Conservation (phyloP, 1,140 invertebrate genomes). For the Ladona fulva region DNA sequence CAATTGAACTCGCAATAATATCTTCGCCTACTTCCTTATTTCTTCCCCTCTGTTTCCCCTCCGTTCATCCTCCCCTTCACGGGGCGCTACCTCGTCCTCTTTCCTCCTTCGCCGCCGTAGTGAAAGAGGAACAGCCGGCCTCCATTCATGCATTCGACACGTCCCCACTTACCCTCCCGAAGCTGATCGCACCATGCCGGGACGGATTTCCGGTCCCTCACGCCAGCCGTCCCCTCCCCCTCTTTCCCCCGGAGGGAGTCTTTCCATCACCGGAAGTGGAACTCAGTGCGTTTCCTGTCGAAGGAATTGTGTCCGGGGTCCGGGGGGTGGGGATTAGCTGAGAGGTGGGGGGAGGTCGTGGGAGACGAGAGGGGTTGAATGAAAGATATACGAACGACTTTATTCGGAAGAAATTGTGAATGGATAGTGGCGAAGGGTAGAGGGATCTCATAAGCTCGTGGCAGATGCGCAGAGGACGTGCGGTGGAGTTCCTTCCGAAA, state of each 20-base stretch:
- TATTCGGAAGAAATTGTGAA: too few relatives aligned
- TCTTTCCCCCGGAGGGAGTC: not conserved
- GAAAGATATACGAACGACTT: not conserved
- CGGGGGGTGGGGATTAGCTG: not conserved
- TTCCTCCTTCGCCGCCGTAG: not conserved
- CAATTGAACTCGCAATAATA: too few relatives aligned
- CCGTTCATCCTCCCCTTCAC: not conserved
- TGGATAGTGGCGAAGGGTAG: too few relatives aligned
- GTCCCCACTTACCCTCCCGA: not conserved
- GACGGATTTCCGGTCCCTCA: not conserved
- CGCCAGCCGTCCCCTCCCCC: not conserved
- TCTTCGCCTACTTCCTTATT: not conserved
- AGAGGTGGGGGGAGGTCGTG: not conserved
- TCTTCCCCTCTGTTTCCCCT: not conserved
- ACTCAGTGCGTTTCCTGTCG: not conserved
- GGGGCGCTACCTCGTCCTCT: not conserved
- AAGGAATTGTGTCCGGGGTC: not conserved
- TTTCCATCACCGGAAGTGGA: not conserved
- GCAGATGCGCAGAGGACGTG: too few relatives aligned
- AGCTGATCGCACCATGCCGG: not conserved
- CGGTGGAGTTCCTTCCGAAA: too few relatives aligned
- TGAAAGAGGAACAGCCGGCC: too few relatives aligned
- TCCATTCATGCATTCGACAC: conserved; percentile 3
- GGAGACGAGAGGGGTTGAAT: not conserved
- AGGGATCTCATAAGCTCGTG: too few relatives aligned